Conservation (phyloP, 2,113 vertebrate species). For the Catharus minimus region DNA sequence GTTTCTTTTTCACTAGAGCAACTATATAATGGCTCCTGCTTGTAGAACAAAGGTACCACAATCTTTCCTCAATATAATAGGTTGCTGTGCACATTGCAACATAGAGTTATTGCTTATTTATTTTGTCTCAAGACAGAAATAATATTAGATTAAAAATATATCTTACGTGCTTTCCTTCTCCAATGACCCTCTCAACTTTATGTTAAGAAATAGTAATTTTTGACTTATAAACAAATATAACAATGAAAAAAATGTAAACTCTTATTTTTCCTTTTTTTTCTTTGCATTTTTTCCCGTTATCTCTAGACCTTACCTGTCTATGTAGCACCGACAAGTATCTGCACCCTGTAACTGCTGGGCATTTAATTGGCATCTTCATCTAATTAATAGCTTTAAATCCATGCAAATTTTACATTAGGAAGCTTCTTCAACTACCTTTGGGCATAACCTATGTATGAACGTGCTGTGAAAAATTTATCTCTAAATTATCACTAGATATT, state of each 20-base stretch:
- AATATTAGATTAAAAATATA: background rate
- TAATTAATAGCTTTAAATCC: background rate
- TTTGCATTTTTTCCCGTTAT: rapidly evolving
- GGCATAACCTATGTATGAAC: background rate
- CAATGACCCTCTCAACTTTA: background rate
- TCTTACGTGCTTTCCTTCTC: background rate
- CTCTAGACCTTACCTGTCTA: background rate
- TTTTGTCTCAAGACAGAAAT: background rate
- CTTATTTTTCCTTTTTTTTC: background rate
- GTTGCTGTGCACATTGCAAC: background rate
- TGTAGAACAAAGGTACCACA: background rate
- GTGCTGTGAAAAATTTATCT: background rate
- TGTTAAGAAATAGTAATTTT: background rate
- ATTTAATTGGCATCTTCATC: background rate
- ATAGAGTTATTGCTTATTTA: background rate
- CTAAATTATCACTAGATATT: background rate
- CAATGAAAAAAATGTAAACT: background rate
- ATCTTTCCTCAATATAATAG: background rate
- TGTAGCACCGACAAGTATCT: background rate
- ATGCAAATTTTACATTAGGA: background rate
- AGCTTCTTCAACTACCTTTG: background rate
- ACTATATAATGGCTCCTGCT: background rate
- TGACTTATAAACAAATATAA: background rate
- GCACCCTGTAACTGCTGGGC: background rate
- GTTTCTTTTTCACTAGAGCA: background rate